These are phyloP conservation scores for Poecilia velifera DNA, from an alignment of 2,797 vertebrate species.

Conservation along the genomic window DNA sequence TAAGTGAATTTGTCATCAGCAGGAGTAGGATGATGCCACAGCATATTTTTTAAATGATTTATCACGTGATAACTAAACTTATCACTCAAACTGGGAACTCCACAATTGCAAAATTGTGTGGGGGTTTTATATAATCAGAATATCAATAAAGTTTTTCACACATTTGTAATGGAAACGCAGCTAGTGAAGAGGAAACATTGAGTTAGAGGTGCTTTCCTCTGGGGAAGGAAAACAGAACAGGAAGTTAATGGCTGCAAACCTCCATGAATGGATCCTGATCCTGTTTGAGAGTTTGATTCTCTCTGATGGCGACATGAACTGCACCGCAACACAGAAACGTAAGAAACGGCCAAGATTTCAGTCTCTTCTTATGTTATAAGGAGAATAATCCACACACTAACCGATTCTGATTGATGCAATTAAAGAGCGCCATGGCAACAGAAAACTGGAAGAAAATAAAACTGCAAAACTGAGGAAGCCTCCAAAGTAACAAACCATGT, in stretches of 20 bases:
- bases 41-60: too few species aligned
- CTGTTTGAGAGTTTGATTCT: background rate
- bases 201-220: background rate
- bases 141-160: too few species aligned
- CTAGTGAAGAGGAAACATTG: background rate
- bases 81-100: too few species aligned
- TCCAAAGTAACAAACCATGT: background rate
- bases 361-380: background rate
- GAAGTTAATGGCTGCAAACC: background rate
- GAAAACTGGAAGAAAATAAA: background rate
- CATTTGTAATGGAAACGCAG: background rate
- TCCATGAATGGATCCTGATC: background rate
- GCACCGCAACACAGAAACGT: background rate
- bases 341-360: background rate
- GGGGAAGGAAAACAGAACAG: background rate
- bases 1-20: too few species aligned
- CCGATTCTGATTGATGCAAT: background rate
- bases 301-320: background rate
- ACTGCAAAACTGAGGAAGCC: background rate
- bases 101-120: too few species aligned
- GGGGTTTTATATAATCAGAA: too few species aligned
- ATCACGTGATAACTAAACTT: too few species aligned
- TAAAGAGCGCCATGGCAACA: background rate
- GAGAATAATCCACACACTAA: background rate
- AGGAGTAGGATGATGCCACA: too few species aligned